Base-by-base conservation (phyloP, 2,888 invertebrate species). In the Lithophane semibrunnea region DNA sequence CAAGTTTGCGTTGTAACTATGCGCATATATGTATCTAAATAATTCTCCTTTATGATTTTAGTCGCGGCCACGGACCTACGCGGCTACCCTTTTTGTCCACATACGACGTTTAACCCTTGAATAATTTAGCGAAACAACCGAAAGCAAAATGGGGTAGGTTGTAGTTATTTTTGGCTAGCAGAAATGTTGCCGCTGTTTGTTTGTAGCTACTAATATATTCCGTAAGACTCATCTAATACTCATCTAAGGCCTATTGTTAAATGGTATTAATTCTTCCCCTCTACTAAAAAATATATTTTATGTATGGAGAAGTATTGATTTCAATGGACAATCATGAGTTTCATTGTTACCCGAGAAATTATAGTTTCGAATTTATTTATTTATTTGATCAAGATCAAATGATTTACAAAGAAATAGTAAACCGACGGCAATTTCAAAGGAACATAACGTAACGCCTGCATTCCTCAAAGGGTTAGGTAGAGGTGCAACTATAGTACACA, bases 21-120 rank as follows among this genome's bases (percentile, higher is more conserved):
- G 37, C 63, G 69, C 54, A 29, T 29, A 29, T 29, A 66, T 75
- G 61, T 74, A 69, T 83, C 68, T 83, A 74, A 83, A 86, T 77
- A 70, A 69, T 72, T 72, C 44, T 12, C 29, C 29, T 69, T 54
- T 72, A 65, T 77, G 56, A 73, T 73, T 77, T 81, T 61, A 60
- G 54, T 21, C 8, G 58, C 29, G 47, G 8, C 54, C n/a, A 65
- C 70, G 44, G 18, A 42, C 18, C 18, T 52, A 52, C 12, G 12
- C n/a, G 29, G 9, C 49, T 60, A 10, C 18, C 52, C 58, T 78
- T 56, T 81, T 67, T 67, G 69, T 64, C 73, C 61, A 58, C 69
- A 42, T 37, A 21, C 10, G 21, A 58, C 52, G 16, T 29, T 80
- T 75, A 63, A 60, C 49, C 47, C 44, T 42, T 75, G 58, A 85